Evolutionary conservation across 1,140 invertebrate species (phyloP), one percentile per base, ranked within the genome.

Genomic region (Drosophila murphyi): DNA sequence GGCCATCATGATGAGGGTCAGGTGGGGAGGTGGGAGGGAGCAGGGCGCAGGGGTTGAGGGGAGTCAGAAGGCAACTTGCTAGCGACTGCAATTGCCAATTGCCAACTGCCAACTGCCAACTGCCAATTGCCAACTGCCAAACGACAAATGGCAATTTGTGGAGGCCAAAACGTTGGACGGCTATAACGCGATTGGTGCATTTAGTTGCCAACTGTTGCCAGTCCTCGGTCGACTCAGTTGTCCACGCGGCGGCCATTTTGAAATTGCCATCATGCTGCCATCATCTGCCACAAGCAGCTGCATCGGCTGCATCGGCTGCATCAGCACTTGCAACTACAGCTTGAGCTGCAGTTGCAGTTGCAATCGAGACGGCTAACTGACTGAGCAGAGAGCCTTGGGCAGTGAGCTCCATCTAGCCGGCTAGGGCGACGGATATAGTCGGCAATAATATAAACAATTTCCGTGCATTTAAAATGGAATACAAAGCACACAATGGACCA

Each of bases 181-280:
- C 85, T 80, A 89, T 89, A 89, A 89, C 89, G 85, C 85, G 85
- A 89, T 89, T 89, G 85, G 85, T 85, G 85, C 85, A 89, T 79
- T 89, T 89, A 89, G 85, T 88, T 80, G 55, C 59, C 72, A 59
- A 31, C 61, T 62, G 56, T n/a, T n/a, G 45, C 61, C 12, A 34
- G 32, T 61, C 54, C 60, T 20, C 20, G 20, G 20, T 20, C 20
- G 20, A 20, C 20, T 20, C 20, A 1, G 39, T 64, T 67, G 74
- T 73, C 56, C 59, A 62, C 67, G 39, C 54, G 74, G 74, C 85
- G 61, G 85, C 85, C 85, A 88, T 87, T 87, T 87, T 87, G 80
- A 56, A 79, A 68, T 48, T 48, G 78, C 78, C 82, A 54, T 51
- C 34, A 55, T 32, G 41, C 62, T 55, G 43, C 65, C 47, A 45